Conservation (phyloP, 2,797 vertebrate genomes). For the Huso huso region DNA sequence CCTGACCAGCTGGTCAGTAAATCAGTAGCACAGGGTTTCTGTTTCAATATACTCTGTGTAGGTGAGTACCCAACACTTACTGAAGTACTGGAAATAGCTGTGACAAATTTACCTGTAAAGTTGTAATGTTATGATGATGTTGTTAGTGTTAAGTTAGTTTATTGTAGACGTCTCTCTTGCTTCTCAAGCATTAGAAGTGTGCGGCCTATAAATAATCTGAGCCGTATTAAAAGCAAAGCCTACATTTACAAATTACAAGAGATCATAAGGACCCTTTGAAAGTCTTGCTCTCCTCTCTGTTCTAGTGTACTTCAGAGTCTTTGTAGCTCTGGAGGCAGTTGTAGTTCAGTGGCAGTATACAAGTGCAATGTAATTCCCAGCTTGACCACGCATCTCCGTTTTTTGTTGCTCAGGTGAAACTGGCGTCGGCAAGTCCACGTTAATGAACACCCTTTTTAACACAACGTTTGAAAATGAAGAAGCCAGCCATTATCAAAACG, state of each 20-base stretch:
- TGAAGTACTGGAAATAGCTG: neutral
- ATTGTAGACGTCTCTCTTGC: too few relatives aligned
- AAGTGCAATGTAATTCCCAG: slow-evolving; percentile 11
- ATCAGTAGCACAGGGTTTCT: slow-evolving; percentile 94
- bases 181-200: too few relatives aligned
- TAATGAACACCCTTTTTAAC: slow-evolving; percentile 98
- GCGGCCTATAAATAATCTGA: too few relatives aligned
- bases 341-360: too few relatives aligned
- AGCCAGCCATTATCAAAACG: slow-evolving; percentile 86
- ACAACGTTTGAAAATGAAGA: slow-evolving; percentile 94
- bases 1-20: slow-evolving; percentile 98
- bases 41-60: slow-evolving; percentile 98
- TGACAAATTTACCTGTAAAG: neutral
- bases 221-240: too few relatives aligned
- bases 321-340: too few relatives aligned
- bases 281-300: too few relatives aligned
- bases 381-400: neutral
- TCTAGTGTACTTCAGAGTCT: too few relatives aligned
- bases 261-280: too few relatives aligned
- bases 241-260: too few relatives aligned
- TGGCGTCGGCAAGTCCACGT: slow-evolving; percentile 90
- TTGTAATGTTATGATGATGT: too few relatives aligned
- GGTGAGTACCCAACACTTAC: slow-evolving; percentile 63
- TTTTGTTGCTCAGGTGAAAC: slow-evolving; percentile 73
- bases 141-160: too few relatives aligned